phyloP scores from a whole-genome alignment of 2,888 invertebrate genomes.

The Pseudococcus jackbeardsleyi region DNA sequence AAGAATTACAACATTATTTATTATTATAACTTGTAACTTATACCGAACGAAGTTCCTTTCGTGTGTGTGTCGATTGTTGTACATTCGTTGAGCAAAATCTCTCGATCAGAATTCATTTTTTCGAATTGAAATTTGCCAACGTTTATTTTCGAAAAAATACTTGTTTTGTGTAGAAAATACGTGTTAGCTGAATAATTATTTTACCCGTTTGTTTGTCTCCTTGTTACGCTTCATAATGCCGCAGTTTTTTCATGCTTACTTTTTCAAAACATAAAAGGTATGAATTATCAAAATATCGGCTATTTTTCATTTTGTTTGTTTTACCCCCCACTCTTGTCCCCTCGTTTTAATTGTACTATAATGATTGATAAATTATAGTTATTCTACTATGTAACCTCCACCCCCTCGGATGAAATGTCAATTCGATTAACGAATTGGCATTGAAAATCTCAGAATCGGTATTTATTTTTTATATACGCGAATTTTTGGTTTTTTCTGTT shows the following conservation, averaged over 20 bases:
- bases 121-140: background rate
- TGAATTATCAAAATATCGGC: background rate
- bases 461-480: slow-evolving; percentile 26
- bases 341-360: background rate
- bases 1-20: background rate
- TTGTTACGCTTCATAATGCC: background rate
- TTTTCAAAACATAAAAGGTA: background rate
- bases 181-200: background rate
- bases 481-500: slow-evolving; percentile 2
- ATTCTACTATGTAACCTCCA: too few relatives aligned
- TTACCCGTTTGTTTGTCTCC: background rate
- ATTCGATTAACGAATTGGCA: background rate
- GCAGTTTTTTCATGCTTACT: background rate
- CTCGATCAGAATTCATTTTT: slow-evolving; percentile 19
- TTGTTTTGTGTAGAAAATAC: background rate
- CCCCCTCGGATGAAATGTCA: too few relatives aligned
- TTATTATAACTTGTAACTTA: background rate
- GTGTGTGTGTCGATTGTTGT: slow-evolving; percentile 5
- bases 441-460: slow-evolving; percentile 1
- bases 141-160: background rate
- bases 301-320: background rate
- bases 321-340: background rate
- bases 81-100: slow-evolving; percentile 9
- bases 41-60: slow-evolving; percentile 40
- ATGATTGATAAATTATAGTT: background rate